phyloP scores from a whole-genome alignment of 2,797 vertebrate genomes.

The Acipenser transmontanus region DNA sequence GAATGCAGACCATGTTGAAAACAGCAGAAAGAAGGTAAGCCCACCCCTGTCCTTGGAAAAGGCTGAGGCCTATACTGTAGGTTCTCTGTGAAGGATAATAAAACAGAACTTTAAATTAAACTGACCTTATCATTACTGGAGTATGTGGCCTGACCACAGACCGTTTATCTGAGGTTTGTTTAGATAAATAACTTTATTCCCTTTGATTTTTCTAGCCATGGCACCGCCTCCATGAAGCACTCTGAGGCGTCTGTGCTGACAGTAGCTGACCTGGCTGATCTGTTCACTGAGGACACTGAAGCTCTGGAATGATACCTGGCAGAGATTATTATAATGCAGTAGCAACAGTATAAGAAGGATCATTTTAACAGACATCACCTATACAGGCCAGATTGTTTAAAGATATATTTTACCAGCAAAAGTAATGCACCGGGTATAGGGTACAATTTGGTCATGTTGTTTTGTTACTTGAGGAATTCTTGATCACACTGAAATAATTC shows the following conservation, averaged over 20 bases:
- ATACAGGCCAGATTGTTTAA: neutral
- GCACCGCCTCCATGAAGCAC: conserved; percentile 82
- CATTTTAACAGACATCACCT: neutral
- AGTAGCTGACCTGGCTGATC: conserved; percentile 87
- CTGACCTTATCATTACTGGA: too few relatives aligned
- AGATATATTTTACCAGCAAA: neutral
- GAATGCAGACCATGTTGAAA: conserved; percentile 96
- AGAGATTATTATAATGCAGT: too few relatives aligned
- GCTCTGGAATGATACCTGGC: conserved; percentile 53
- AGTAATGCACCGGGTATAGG: too few relatives aligned
- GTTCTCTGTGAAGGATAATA: too few relatives aligned
- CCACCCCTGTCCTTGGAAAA: too few relatives aligned
- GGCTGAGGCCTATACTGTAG: too few relatives aligned
- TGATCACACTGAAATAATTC: too few relatives aligned
- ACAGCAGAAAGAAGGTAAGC: conserved; percentile 83
- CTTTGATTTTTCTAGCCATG: conserved; percentile 61
- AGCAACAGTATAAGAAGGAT: neutral
- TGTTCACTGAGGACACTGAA: conserved; percentile 88
- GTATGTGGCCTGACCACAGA: too few relatives aligned
- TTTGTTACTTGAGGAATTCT: too few relatives aligned
- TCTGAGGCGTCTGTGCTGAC: conserved; percentile 90
- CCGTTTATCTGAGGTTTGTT: too few relatives aligned
- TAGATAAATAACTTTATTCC: neutral
- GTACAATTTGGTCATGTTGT: too few relatives aligned
- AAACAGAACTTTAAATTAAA: too few relatives aligned